A percentile compares a stretch with the other conserved stretches of the same genome.
These are phyloP conservation scores for Malacoraja senta DNA, from an alignment of 2,797 vertebrate species.

Conservation along the genomic window DNA sequence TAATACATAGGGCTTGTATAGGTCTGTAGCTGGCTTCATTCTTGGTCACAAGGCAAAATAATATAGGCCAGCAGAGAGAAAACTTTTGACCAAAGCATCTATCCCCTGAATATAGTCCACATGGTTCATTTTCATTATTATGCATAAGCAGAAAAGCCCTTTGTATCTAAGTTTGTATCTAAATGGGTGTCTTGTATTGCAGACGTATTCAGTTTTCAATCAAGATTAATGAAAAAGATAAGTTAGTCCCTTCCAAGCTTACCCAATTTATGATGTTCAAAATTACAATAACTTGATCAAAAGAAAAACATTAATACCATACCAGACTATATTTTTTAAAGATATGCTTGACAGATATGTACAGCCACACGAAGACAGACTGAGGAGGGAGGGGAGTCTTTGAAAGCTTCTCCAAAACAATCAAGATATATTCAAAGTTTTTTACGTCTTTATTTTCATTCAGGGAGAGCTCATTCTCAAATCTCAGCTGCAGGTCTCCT, in stretches of 20 bases:
- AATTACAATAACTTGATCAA: neutral
- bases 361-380: neutral
- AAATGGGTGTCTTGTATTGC: slow-evolving; percentile 32
- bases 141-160: slow-evolving; percentile 33
- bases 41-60: slow-evolving; percentile 63
- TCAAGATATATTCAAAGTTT: neutral
- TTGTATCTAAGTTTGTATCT: slow-evolving; percentile 42
- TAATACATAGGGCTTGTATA: slow-evolving; percentile 62
- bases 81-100: slow-evolving; percentile 67
- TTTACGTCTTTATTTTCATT: neutral
- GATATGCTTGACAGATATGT: neutral
- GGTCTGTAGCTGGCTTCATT: slow-evolving; percentile 54
- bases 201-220: slow-evolving; percentile 39
- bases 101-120: slow-evolving; percentile 44
- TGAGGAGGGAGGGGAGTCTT: neutral
- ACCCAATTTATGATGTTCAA: neutral
- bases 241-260: neutral
- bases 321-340: neutral
- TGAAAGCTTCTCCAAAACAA: neutral
- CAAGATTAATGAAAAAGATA: slow-evolving; percentile 27
- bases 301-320: neutral
- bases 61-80: slow-evolving; percentile 61
- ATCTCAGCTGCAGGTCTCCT: neutral
- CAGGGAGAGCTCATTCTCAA: slow-evolving; percentile 12
- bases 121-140: slow-evolving; percentile 38